phyloP scores from a whole-genome alignment of 2,888 invertebrate genomes.

The Xanthia togata region DNA sequence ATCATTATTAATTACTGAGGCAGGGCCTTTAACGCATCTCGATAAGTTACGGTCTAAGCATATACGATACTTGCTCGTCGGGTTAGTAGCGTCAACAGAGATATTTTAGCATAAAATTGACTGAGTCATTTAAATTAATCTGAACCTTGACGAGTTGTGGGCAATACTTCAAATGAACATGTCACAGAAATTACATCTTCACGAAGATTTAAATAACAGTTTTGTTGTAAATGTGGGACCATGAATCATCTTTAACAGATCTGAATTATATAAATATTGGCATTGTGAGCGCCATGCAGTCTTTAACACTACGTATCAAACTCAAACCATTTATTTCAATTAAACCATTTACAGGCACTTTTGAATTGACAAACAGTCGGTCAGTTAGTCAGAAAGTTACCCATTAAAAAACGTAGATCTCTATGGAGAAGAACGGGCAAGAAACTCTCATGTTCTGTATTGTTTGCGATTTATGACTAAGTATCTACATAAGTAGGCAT shows the following conservation, averaged over 20 bases:
- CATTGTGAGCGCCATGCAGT: background rate
- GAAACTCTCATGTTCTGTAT: no score
- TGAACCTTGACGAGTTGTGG: no score
- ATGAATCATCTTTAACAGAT: background rate
- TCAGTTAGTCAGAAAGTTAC: no score
- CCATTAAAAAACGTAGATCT: no score
- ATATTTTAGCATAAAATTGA: slow-evolving; percentile 18
- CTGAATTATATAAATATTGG: background rate
- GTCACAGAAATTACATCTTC: background rate
- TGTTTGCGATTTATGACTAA: background rate
- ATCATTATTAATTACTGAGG: slow-evolving; percentile 71
- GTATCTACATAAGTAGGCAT: background rate
- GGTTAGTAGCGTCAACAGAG: slow-evolving; percentile 67
- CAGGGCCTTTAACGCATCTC: slow-evolving; percentile 70
- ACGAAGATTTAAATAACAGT: background rate
- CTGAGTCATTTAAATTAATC: slow-evolving; percentile 4
- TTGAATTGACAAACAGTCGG: no score
- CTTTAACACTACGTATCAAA: background rate
- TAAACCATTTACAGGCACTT: no score
- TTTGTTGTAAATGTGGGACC: background rate
- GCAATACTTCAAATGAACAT: background rate
- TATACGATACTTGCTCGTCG: slow-evolving; percentile 62
- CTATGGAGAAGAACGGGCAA: no score
- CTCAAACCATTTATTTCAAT: no score
- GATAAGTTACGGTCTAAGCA: slow-evolving; percentile 70